Conservation (phyloP, 2,888 invertebrate genomes). For the Cyrtodaria siliqua region DNA sequence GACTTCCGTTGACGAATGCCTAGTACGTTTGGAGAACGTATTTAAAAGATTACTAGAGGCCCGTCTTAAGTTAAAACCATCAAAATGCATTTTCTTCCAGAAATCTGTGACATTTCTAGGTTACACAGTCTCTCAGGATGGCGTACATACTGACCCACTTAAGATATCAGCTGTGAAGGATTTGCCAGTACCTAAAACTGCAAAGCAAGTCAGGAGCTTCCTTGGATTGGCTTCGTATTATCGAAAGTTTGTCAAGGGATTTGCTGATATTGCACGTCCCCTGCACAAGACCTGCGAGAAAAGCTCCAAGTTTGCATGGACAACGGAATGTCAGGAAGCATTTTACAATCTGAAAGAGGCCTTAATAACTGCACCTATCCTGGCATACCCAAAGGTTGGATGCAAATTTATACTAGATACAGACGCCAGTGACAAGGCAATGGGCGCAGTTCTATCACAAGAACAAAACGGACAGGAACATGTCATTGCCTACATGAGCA, state of each 20-base stretch:
- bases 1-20: slow-evolving; percentile 19
- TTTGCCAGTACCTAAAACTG: slow-evolving; percentile 30
- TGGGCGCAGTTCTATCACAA: slow-evolving; percentile 43
- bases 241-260: slow-evolving; percentile 31
- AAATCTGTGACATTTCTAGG: slow-evolving; percentile 27
- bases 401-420: slow-evolving; percentile 37
- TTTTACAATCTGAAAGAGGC: slow-evolving; percentile 25
- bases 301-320: slow-evolving; percentile 30
- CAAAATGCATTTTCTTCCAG: slow-evolving; percentile 45
- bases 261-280: slow-evolving; percentile 34
- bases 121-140: slow-evolving; percentile 35
- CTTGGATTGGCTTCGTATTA: slow-evolving; percentile 33
- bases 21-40: slow-evolving; percentile 19
- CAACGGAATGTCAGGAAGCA: slow-evolving; percentile 23
- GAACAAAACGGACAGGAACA: slow-evolving; percentile 30
- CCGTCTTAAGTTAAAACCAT: slow-evolving; percentile 37
- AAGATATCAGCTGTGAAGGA: slow-evolving; percentile 24
- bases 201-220: slow-evolving; percentile 31
- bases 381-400: slow-evolving; percentile 22
- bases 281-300: slow-evolving; percentile 40
- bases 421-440: slow-evolving; percentile 22
- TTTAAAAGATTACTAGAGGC: slow-evolving; percentile 34
- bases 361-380: slow-evolving; percentile 22
- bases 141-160: slow-evolving; percentile 33
- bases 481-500: slow-evolving; percentile 48